Conservation (phyloP, 2,888 invertebrate species). For the Heteropelma amictum region DNA sequence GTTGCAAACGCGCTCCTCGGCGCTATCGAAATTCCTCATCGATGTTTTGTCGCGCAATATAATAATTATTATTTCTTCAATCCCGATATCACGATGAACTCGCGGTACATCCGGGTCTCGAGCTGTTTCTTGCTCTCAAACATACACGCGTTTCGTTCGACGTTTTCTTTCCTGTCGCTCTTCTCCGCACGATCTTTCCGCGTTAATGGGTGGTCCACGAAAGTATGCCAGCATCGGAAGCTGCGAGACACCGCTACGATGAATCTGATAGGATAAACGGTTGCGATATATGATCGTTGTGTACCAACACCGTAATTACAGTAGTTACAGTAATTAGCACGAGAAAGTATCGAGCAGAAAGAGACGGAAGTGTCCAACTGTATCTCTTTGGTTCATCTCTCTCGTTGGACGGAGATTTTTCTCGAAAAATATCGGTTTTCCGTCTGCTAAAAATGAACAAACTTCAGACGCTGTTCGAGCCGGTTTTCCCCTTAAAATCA, state of each 20-base stretch:
- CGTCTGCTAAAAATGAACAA: no score
- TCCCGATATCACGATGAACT: slow-evolving; percentile 27
- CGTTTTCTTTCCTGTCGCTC: slow-evolving; percentile 4
- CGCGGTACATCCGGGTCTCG: background rate
- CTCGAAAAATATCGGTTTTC: no score
- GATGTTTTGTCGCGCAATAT: slow-evolving; percentile 39
- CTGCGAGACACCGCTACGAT: slow-evolving; percentile 6
- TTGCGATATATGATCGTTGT: slow-evolving; percentile 15
- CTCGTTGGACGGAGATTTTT: no score
- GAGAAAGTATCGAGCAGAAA: background rate
- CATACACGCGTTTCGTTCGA: background rate
- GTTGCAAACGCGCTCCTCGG: background rate
- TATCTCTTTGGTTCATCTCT: no score
- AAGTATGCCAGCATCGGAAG: slow-evolving; percentile 45
- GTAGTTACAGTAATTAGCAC: background rate
- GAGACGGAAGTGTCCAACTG: no score
- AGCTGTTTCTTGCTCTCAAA: background rate
- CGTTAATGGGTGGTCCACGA: slow-evolving; percentile 42
- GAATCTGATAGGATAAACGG: slow-evolving; percentile 28
- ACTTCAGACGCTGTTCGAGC: no score
- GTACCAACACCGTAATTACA: background rate
- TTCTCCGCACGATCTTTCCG: slow-evolving; percentile 1
- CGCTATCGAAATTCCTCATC: slow-evolving; percentile 44
- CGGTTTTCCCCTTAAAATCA: no score
- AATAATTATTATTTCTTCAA: slow-evolving; percentile 20